Conservation (phyloP, 2,113 vertebrate species). For the Phasianus colchicus region DNA sequence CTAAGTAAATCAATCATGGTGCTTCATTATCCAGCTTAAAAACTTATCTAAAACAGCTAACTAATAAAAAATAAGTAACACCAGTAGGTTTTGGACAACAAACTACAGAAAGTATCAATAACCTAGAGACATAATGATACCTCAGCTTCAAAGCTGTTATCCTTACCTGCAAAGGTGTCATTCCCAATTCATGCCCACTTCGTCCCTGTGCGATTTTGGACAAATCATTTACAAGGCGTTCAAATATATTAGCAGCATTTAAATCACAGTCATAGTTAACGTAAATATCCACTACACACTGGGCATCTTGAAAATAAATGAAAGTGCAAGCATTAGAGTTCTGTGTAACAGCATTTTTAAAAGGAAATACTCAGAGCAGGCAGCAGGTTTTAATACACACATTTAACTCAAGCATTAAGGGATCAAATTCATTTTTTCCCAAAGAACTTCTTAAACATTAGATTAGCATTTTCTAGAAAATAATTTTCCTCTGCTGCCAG, state of each 20-base stretch:
- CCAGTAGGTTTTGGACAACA: neutral
- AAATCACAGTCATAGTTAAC: conserved; percentile 99
- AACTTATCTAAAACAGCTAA: neutral
- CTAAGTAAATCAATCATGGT: neutral
- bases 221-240: conserved; percentile 95
- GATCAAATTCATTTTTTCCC: neutral
- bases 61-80: neutral
- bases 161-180: conserved; percentile 93
- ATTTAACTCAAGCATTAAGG: neutral
- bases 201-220: conserved; percentile 98
- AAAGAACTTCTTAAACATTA: neutral
- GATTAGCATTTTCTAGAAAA: neutral
- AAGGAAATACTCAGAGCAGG: neutral
- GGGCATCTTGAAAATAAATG: conserved; percentile 87
- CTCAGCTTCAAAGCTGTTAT: neutral
- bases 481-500: neutral
- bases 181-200: conserved; percentile 95
- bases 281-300: conserved; percentile 98
- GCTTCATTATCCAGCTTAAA: neutral
- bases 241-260: conserved; percentile 98
- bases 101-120: neutral
- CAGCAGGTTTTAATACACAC: neutral
- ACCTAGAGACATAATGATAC: neutral
- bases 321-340: conserved; percentile 15
- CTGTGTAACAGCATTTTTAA: neutral